A percentile compares a stretch with the other conserved stretches of the same genome.
Conservation (phyloP, 37 sponge, comb jelly and placozoan genomes). For the Halisarca cf. caerulea region DNA sequence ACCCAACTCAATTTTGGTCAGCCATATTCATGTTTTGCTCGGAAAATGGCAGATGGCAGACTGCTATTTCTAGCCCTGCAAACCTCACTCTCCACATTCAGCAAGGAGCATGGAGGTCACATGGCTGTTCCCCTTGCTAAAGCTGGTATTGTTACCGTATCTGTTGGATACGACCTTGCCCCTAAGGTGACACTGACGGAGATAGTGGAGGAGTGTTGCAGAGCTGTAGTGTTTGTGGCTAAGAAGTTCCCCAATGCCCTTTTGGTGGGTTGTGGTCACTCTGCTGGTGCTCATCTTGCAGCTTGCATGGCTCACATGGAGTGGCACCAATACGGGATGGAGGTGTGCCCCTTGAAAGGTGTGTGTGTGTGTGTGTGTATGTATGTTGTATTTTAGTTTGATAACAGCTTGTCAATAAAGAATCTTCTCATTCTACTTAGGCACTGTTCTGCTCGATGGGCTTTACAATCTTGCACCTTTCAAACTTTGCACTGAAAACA, state of each 20-base stretch:
- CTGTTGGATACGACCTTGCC: conserved; percentile 22
- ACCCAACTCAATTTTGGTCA: too few relatives aligned
- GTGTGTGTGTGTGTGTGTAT: too few relatives aligned
- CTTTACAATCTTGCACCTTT: conserved; percentile 20
- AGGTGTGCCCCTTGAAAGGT: conserved; percentile 12
- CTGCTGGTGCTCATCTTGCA: conserved; percentile 12
- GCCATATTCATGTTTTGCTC: too few relatives aligned
- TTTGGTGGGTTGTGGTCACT: conserved; percentile 14
- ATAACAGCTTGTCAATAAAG: too few relatives aligned
- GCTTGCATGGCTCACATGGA: not conserved
- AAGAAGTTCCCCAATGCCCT: conserved; percentile 15
- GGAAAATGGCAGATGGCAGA: too few relatives aligned
- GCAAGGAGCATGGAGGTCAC: not conserved
- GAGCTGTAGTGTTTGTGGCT: conserved; percentile 22
- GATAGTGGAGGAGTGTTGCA: conserved; percentile 53
- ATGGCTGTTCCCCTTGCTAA: not conserved
- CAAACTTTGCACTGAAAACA: not conserved
- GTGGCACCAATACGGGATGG: conserved; percentile 11
- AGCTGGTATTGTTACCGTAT: not conserved
- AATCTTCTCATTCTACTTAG: too few relatives aligned
- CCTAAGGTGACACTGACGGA: conserved; percentile 32
- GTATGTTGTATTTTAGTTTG: too few relatives aligned
- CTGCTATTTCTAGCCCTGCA: too few relatives aligned
- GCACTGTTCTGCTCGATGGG: conserved; percentile 11
- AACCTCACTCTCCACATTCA: too few relatives aligned